Evolutionary conservation across 2,797 vertebrate species (phyloP).

Genomic region (Limosa lapponica): DNA sequence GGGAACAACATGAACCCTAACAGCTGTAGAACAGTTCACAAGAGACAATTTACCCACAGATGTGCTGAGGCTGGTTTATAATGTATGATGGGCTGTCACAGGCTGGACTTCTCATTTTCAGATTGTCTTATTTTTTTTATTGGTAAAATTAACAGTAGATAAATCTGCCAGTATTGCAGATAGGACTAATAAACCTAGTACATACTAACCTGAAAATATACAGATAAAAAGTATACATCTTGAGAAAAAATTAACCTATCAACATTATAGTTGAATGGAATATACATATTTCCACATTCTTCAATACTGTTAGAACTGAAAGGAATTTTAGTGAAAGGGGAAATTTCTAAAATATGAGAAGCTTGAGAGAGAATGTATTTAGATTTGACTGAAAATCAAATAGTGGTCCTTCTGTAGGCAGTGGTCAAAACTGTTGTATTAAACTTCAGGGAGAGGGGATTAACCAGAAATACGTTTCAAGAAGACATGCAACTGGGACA

Average conservation of each 20-base stretch:
- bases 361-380: neutral
- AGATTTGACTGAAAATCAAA: neutral
- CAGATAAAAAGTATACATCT: neutral
- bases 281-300: neutral
- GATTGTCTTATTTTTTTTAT: neutral
- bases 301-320: neutral
- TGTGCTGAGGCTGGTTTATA: slow-evolving; percentile 27
- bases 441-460: neutral
- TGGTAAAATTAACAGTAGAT: neutral
- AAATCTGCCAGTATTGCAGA: neutral
- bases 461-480: neutral
- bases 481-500: neutral
- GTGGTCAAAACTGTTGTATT: neutral
- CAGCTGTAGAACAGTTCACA: slow-evolving; percentile 56
- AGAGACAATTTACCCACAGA: slow-evolving; percentile 39
- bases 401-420: neutral
- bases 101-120: slow-evolving; percentile 15
- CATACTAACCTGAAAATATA: neutral
- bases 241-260: neutral
- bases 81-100: slow-evolving; percentile 33
- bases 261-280: neutral
- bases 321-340: neutral
- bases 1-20: slow-evolving; percentile 44
- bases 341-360: neutral
- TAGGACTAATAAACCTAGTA: neutral